A percentile compares a stretch with the other conserved stretches of the same genome.
These are phyloP conservation scores for Drosophila quasianomalipes DNA, from an alignment of 2,888 invertebrate genomes.

Conservation along the genomic window DNA sequence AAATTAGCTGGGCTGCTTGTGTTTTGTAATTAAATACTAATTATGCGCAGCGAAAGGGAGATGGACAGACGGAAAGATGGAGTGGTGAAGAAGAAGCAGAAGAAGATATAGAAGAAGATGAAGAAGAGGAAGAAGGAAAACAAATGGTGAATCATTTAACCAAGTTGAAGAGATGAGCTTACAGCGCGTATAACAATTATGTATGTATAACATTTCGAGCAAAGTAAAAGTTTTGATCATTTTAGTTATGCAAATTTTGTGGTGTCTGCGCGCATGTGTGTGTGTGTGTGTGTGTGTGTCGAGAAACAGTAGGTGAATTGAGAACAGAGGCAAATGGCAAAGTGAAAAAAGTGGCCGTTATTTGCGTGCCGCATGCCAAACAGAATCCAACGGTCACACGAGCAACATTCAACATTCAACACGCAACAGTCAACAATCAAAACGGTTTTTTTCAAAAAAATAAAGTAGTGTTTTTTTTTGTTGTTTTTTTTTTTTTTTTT, in stretches of 20 bases:
- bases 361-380: constrained; percentile 47
- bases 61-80: not conserved
- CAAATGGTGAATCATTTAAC: constrained; percentile 4
- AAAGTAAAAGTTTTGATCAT: constrained; percentile 55
- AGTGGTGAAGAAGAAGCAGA: not conserved
- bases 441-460: not conserved
- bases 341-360: constrained; percentile 48
- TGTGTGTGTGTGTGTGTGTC: constrained; percentile 11
- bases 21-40: not conserved
- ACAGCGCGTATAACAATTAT: constrained; percentile 10
- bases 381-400: constrained; percentile 42
- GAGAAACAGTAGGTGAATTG: constrained; percentile 36
- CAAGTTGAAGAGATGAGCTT: constrained; percentile 15
- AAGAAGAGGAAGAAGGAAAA: not conserved
- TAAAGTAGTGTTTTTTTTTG: not conserved
- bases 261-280: constrained; percentile 6
- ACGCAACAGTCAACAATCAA: not conserved
- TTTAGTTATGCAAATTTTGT: constrained; percentile 54
- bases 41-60: not conserved
- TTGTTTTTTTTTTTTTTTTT: too few species aligned
- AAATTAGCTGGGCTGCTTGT: not conserved
- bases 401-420: constrained; percentile 31
- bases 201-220: constrained; percentile 37
- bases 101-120: not conserved
- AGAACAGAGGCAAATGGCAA: constrained; percentile 44